Evolutionary conservation across 1,140 invertebrate species (phyloP), one percentile per base, ranked within the genome.

Genomic region (Spodoptera litura): DNA sequence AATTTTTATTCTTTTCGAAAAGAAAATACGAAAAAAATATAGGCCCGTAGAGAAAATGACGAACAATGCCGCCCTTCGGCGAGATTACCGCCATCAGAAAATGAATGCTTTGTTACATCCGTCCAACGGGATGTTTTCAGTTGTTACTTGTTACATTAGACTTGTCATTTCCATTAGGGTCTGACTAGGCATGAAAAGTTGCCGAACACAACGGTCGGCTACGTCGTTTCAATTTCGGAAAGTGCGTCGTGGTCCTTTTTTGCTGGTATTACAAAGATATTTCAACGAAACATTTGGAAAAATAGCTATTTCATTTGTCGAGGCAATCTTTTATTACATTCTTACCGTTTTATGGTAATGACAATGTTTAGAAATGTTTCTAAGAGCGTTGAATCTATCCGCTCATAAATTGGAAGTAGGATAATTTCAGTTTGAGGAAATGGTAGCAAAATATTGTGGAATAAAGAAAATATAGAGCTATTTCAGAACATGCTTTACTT

Each of bases 11-110:
- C 90, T 91, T 90, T 92, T 86, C 91, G 88, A 87, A 85, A 88
- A 90, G 89, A 89, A 91, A 92, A 93, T 91, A 87, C 84, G 88
- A 89, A 86, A 91, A 92, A 93, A 91, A 88, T 80, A 88, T 92
- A 91, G 89, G 86, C 79, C 77, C 82, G 85, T 68, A 83, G 83
- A 92, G 88, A 89, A 94, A 91, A 92, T 89, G 85, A 91, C 86
- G 92, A 94, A 93, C 92, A 94, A 93, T 92, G 87, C 86, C 88
- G 91, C 91, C 93, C 93, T 90, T 90, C 89, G 91, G 88, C 89
- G 91, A 91, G 91, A 93, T 92, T 93, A 91, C 91, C 93, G 91
- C 93, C 92, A 92, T 93, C 93, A 89, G 91, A 90, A 93, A 93
- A 94, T 93, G 93, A 93, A 93, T 87, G 93, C 91, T 94, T 94